phyloP scores from a whole-genome alignment of 2,113 vertebrate genomes.

The Lepus timidus region DNA sequence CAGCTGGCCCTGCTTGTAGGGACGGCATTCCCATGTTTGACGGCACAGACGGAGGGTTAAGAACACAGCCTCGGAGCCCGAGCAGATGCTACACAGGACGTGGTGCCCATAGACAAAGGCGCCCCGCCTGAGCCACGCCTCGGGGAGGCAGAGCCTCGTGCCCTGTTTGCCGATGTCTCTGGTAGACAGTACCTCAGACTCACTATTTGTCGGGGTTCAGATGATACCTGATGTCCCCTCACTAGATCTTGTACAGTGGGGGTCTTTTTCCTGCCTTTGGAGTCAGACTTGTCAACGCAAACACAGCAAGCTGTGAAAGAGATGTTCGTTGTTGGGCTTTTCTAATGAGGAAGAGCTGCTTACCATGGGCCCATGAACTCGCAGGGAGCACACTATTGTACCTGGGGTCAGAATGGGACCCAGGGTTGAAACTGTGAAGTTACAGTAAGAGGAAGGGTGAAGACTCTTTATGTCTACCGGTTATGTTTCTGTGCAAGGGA shows the following conservation, averaged over 20 bases:
- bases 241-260: not conserved
- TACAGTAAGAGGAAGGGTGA: not conserved
- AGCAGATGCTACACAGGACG: not conserved
- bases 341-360: not conserved
- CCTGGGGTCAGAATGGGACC: not conserved
- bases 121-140: not conserved
- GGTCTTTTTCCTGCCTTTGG: not conserved
- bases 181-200: not conserved
- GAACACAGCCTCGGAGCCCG: not conserved
- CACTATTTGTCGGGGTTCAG: not conserved
- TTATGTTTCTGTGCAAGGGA: not conserved
- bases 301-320: not conserved
- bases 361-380: not conserved
- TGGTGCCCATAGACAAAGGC: not conserved
- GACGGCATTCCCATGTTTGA: not conserved
- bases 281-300: not conserved
- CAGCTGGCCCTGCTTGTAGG: not conserved
- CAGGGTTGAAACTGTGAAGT: not conserved
- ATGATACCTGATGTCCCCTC: not conserved
- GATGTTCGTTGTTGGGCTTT: not conserved
- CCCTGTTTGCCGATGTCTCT: not conserved
- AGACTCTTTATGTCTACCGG: not conserved
- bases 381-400: not conserved
- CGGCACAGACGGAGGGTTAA: not conserved
- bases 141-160: not conserved